Evolutionary conservation across 2,797 vertebrate species (phyloP).

Genomic region (Pipistrellus pygmaeus): DNA sequence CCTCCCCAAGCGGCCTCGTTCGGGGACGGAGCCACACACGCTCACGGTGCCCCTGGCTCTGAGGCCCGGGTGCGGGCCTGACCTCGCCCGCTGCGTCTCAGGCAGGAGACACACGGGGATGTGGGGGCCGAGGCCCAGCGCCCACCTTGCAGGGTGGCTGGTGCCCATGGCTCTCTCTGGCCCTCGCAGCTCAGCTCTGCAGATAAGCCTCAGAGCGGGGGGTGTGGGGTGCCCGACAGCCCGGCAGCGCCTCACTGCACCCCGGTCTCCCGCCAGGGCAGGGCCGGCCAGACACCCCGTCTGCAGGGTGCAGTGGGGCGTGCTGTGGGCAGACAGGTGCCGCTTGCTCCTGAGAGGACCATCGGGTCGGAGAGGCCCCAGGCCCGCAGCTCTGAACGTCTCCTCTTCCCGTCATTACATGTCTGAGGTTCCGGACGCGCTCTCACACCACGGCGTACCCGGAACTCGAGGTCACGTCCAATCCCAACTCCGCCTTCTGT

Average conservation of each 20-base stretch:
- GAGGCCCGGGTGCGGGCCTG: too few relatives aligned
- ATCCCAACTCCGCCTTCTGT: not conserved
- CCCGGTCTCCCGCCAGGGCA: not conserved
- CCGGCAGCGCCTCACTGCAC: too few relatives aligned
- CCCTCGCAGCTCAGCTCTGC: accelerated
- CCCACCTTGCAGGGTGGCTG: accelerated
- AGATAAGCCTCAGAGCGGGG: accelerated
- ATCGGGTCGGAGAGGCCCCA: not conserved
- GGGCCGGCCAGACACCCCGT: too few relatives aligned
- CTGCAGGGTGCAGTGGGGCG: too few relatives aligned
- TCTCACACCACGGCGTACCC: accelerated
- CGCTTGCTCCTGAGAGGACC: accelerated
- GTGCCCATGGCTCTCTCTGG: accelerated
- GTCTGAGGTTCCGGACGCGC: not conserved
- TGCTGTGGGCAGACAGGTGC: not conserved
- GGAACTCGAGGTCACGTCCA: accelerated
- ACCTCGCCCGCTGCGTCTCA: too few relatives aligned
- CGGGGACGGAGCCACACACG: not conserved
- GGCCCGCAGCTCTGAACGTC: too few relatives aligned
- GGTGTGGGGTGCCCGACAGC: too few relatives aligned
- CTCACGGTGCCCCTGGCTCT: accelerated
- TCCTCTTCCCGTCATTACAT: accelerated
- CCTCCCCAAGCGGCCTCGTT: not conserved
- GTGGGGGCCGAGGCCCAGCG: not conserved
- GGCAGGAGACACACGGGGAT: not conserved